A percentile compares a stretch with the other conserved stretches of the same genome.
Conservation (phyloP, 2,113 vertebrate species). For the Osmerus mordax region DNA sequence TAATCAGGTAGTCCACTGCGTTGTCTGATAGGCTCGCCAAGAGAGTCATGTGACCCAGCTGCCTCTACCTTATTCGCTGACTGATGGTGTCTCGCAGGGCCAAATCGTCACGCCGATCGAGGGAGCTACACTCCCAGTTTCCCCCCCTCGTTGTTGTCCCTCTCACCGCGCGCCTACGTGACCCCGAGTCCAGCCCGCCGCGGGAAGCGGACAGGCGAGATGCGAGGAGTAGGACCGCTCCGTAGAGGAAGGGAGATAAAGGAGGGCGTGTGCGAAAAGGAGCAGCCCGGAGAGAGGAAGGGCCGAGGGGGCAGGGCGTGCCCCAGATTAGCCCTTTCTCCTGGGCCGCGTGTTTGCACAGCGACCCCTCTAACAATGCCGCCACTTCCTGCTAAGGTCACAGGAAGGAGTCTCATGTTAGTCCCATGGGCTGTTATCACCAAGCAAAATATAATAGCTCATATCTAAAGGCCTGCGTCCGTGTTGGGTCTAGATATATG, state of each 20-base stretch:
- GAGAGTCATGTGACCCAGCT: too few relatives aligned
- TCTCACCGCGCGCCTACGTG: too few relatives aligned
- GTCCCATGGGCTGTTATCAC: conserved; percentile 9
- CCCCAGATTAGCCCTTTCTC: conserved; percentile 35
- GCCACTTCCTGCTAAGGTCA: conserved; percentile 36
- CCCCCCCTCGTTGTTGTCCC: too few relatives aligned
- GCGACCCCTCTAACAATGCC: conserved; percentile 36
- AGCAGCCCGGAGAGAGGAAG: neutral
- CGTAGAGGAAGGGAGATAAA: conserved; percentile 37
- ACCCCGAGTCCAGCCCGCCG: neutral
- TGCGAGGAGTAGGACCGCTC: conserved; percentile 14
- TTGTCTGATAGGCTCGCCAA: neutral
- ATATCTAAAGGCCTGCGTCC: neutral
- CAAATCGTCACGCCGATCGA: too few relatives aligned
- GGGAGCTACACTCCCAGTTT: too few relatives aligned
- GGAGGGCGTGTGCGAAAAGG: conserved; percentile 9
- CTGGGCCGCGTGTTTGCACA: conserved; percentile 37
- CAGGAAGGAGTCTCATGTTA: conserved; percentile 4
- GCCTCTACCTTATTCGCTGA: neutral
- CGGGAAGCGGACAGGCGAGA: conserved; percentile 10
- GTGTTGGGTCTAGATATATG: neutral
- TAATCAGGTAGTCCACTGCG: too few relatives aligned
- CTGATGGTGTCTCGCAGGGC: too few relatives aligned
- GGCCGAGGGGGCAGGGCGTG: conserved; percentile 32
- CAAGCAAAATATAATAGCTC: conserved; percentile 18